These are phyloP conservation scores for Perizoma affinitatum DNA, from an alignment of 2,888 invertebrate species.

Conservation along the genomic window DNA sequence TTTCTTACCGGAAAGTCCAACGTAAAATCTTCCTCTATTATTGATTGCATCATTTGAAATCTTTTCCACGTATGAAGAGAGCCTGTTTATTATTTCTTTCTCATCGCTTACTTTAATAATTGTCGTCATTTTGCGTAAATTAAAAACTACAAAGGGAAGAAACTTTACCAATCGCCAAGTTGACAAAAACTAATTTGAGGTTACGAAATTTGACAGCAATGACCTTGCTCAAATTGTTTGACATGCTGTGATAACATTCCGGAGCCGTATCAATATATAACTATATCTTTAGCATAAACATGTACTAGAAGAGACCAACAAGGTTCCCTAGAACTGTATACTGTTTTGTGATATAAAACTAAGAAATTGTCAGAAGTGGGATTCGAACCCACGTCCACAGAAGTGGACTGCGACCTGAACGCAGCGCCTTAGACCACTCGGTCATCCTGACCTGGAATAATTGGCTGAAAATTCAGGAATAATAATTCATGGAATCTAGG, in stretches of 20 bases:
- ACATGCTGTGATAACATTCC: constrained; percentile 5
- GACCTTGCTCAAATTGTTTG: constrained; percentile 15
- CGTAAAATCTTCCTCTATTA: constrained; percentile 86
- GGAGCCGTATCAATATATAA: neutral
- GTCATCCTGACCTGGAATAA: constrained; percentile 46
- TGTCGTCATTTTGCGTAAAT: constrained; percentile 64
- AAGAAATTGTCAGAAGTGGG: no score
- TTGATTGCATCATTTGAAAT: constrained; percentile 87
- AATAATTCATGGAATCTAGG: neutral
- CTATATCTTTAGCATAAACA: neutral
- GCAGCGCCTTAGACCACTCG: no score
- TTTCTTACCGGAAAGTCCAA: constrained; percentile 90
- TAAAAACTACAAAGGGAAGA: constrained; percentile 8
- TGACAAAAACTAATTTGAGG: constrained; percentile 18
- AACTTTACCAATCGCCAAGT: constrained; percentile 7
- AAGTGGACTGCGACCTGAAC: no score
- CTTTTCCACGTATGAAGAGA: constrained; percentile 86
- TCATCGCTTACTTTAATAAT: constrained; percentile 79
- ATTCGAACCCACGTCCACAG: no score
- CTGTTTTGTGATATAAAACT: no score
- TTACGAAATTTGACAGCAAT: constrained; percentile 24
- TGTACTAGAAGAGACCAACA: neutral
- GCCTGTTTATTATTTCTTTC: constrained; percentile 82
- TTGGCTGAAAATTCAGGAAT: neutral
- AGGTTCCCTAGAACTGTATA: no score